These are phyloP conservation scores for Nipponia nippon DNA, from an alignment of 2,113 vertebrate species.

Conservation along the genomic window DNA sequence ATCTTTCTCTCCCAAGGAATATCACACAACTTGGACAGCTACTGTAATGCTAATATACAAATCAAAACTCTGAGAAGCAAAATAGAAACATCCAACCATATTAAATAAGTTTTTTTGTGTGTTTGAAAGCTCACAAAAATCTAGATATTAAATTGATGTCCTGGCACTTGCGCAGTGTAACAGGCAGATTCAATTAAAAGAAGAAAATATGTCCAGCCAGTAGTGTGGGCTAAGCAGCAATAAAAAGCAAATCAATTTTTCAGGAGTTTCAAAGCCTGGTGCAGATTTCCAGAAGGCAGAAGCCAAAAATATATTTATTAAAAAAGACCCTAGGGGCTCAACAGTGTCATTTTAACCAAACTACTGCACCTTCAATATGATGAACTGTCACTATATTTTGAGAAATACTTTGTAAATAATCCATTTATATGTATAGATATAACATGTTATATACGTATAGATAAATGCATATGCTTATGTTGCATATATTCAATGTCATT, in stretches of 20 bases:
- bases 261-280: slow-evolving; percentile 20
- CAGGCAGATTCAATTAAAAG: slow-evolving; percentile 41
- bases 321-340: slow-evolving; percentile 23
- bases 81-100: slow-evolving; percentile 50
- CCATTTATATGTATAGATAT: neutral
- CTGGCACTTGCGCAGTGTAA: slow-evolving; percentile 23
- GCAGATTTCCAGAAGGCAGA: slow-evolving; percentile 45
- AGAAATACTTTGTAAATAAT: slow-evolving; percentile 30
- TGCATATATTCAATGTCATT: neutral
- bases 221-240: slow-evolving; percentile 43
- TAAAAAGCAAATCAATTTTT: slow-evolving; percentile 61
- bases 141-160: slow-evolving; percentile 35
- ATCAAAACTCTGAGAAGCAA: slow-evolving; percentile 29
- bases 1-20: slow-evolving; percentile 39
- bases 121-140: slow-evolving; percentile 27
- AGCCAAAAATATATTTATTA: slow-evolving; percentile 56
- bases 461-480: neutral
- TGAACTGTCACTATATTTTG: neutral
- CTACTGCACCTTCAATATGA: neutral
- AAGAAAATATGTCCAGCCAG: slow-evolving; percentile 25
- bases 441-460: neutral
- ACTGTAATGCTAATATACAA: slow-evolving; percentile 52
- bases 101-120: neutral
- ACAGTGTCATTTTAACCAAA: slow-evolving; percentile 19
- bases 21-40: slow-evolving; percentile 31